Evolutionary conservation across 2,797 vertebrate species (phyloP), one percentile per base, ranked within the genome.

Genomic region (Cossypha caffra): DNA sequence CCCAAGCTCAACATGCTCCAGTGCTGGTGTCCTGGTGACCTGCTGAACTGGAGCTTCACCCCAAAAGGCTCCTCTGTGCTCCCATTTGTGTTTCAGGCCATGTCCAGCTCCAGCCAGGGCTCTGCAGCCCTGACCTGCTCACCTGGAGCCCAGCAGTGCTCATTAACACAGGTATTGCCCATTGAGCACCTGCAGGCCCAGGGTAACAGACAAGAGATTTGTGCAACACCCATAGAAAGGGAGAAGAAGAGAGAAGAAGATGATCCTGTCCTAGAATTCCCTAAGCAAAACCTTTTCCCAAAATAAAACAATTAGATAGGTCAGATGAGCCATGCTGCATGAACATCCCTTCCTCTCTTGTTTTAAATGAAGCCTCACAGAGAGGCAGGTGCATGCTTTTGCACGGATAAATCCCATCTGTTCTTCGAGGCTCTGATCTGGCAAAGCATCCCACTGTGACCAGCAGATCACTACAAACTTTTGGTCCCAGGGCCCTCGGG

Each of bases 201-300:
- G 13, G 23, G 11, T 11, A 43, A 17, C 1, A 11, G 18, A 25
- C n/a, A 58, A 48, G 33, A 61, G 1, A 7, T 12, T 25, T 19
- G 23, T 73, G 25, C 10, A 38, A 10, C 21, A 45, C 10, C 5
- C 1, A 0, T 1, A 43, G 8, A 42, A 52, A 86, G 13, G 42
- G 23, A 61, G 25, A 75, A 33, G 9, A 35, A 26, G 8, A 26
- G n/a, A 58, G 23, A 5, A 31, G 18, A 40, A 21, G 5, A 24
- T 13, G 13, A 37, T 57, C 9, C 24, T 58, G 4, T 16, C 35
- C 61, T 43, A 61, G 47, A 84, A 78, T 52, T 63, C 31, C 2
- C 5, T 28, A 12, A 47, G 26, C 20, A 72, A 67, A 45, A 2
- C 28, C 29, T 73, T 47, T 72, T 26, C 17, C 54, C 2, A 2